phyloP scores from a whole-genome alignment of 2,113 vertebrate species.

The Syrmaticus mikado region DNA sequence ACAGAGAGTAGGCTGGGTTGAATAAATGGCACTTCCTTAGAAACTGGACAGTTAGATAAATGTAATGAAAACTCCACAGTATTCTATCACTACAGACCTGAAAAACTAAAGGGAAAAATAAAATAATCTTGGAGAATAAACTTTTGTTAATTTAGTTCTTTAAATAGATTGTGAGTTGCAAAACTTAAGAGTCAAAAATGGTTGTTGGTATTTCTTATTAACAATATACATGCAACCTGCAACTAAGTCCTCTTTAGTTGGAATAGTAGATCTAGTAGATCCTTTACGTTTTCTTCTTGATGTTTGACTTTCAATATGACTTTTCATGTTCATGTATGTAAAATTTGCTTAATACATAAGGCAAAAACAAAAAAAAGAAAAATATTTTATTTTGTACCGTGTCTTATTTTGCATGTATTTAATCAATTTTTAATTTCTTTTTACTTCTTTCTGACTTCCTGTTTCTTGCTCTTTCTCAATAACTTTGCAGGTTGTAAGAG shows the following conservation, averaged over 20 bases:
- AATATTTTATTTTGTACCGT: background rate
- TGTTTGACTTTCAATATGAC: background rate
- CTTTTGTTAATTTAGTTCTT: background rate
- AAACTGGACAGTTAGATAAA: background rate
- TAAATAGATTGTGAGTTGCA: background rate
- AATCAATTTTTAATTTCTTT: background rate
- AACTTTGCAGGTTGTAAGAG: background rate
- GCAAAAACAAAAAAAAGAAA: background rate
- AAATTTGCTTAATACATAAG: background rate
- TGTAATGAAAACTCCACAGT: background rate
- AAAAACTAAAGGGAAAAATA: background rate
- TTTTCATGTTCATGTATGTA: background rate
- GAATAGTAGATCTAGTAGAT: background rate
- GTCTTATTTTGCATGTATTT: background rate
- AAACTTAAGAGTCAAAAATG: background rate
- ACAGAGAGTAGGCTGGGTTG: background rate
- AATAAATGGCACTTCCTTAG: background rate
- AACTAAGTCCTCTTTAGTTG: background rate
- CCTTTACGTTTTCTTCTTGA: background rate
- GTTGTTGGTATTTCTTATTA: background rate
- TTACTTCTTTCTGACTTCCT: background rate
- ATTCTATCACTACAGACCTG: background rate
- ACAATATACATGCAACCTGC: background rate
- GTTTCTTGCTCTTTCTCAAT: background rate
- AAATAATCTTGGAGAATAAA: background rate